Percentiles rank a stretch among this genome's conserved stretches.
Conservation (phyloP, 2,888 invertebrate genomes). For the Malachius bipustulatus region DNA sequence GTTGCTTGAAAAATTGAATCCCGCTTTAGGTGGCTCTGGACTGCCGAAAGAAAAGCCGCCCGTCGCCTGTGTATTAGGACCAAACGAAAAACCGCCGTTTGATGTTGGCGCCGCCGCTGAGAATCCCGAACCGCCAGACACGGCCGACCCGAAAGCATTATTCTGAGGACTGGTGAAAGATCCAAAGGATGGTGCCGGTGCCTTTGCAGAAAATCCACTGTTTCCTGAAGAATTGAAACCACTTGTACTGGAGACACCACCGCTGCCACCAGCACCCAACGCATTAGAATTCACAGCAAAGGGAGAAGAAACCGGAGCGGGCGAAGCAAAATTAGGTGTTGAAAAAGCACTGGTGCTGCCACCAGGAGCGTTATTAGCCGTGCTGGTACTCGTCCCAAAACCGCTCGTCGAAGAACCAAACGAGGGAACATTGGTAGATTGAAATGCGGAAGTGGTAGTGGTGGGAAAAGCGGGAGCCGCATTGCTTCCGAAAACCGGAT, state of each 20-base stretch:
- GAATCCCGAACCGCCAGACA: not conserved
- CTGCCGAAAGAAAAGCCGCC: slow-evolving; percentile 12
- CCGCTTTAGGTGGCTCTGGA: slow-evolving; percentile 10
- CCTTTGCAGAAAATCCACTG: too few species aligned
- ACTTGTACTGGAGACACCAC: not conserved
- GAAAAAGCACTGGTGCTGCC: not conserved
- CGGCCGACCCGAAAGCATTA: slow-evolving; percentile 7
- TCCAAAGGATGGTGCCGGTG: not conserved
- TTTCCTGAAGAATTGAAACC: too few species aligned
- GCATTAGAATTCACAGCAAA: not conserved
- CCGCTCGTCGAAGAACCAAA: slow-evolving; percentile 2
- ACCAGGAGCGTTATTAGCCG: not conserved
- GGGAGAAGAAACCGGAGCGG: too few species aligned
- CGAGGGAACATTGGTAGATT: not conserved
- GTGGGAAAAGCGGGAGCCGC: slow-evolving; percentile 5
- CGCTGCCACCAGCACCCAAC: not conserved
- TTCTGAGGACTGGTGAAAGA: slow-evolving; percentile 7
- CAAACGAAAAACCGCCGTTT: slow-evolving; percentile 10
- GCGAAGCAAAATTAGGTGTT: not conserved
- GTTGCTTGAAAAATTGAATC: slow-evolving; percentile 11
- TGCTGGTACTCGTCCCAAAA: not conserved
- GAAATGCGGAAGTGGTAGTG: not conserved
- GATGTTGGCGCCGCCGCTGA: not conserved
- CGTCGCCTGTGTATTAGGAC: slow-evolving; percentile 5
- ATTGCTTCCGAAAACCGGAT: slow-evolving; percentile 3